phyloP scores from a whole-genome alignment of 1,140 invertebrate species.

The Xylocopa sonorina region DNA sequence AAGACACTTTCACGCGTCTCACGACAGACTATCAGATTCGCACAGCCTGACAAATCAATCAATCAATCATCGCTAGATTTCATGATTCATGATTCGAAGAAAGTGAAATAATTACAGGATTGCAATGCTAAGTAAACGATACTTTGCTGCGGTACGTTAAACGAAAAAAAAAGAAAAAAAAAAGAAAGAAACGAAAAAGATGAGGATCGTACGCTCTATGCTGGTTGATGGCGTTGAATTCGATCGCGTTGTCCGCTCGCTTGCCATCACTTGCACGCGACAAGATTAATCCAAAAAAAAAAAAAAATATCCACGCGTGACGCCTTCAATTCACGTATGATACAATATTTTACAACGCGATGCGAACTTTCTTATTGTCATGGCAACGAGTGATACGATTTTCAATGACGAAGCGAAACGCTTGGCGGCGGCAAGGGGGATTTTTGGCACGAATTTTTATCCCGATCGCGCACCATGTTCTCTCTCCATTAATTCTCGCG shows the following conservation, averaged over 20 bases:
- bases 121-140: constrained; percentile 47
- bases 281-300: too few relatives aligned
- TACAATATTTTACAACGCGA: constrained; percentile 80
- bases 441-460: constrained; percentile 43
- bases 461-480: constrained; percentile 43
- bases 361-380: constrained; percentile 79
- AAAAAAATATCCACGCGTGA: too few relatives aligned
- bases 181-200: constrained; percentile 11
- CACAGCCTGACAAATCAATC: constrained; percentile 78
- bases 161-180: constrained; percentile 4
- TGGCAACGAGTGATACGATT: constrained; percentile 74
- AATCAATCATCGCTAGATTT: constrained; percentile 66
- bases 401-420: constrained; percentile 36
- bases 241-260: background rate
- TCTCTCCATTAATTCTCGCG: background rate
- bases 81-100: constrained; percentile 64
- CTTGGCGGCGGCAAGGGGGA: constrained; percentile 42
- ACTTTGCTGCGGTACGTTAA: constrained; percentile 33
- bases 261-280: background rate
- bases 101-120: constrained; percentile 59
- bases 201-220: constrained; percentile 16
- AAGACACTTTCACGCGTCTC: constrained; percentile 64
- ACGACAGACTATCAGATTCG: constrained; percentile 79
- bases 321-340: constrained; percentile 48
- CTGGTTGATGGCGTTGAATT: background rate